Evolutionary conservation across 2,888 invertebrate species (phyloP), one percentile per base, ranked within the genome.

Genomic region (Choristoneura rosaceana): DNA sequence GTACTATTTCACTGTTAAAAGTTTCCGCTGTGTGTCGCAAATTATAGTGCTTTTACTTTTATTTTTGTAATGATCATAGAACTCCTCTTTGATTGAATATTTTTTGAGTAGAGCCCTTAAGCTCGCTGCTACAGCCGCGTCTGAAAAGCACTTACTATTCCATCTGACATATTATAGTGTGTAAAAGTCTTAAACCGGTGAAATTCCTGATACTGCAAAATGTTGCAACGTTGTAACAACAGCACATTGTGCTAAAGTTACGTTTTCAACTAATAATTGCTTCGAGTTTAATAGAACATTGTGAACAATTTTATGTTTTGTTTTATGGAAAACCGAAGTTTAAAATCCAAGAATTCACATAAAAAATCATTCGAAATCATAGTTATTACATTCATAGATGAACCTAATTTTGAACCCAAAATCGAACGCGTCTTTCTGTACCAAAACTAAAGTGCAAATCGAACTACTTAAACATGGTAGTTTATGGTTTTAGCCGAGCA

Each of bases 241-340:
- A 2, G 47, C n/a, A 47, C 50, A 15, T 17, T 52, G 50, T 17
- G 50, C 15, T n/a, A 47, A 47, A 52, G 50, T 17, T 17, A 8
- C 50, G 3, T 52, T 52, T 52, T 52, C 50, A 52, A 52, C 15
- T 7, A 52, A 52, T 52, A 52, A 15, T 15, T 15, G 17, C 8
- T 15, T 52, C 15, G 50, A 5, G 9, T 52, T 8, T 15, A 17
- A 52, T 52, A 9, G 17, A 52, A 52, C 3, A 52, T 17, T n/a
- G n/a, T 47, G 50, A 52, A 52, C 50, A 52, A 52, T 17, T 4
- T 52, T 52, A 15, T 52, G 50, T 52, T 52, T 50, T 52, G 50
- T 52, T 7, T 47, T 5, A 47, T 47, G 17, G 5, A 15, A 3
- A 8, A 3, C 15, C 14, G 15, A 52, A 52, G 47, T n/a, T 47